Base-by-base conservation (phyloP, 2,888 invertebrate genomes). In the Phanerotoma sp. region DNA sequence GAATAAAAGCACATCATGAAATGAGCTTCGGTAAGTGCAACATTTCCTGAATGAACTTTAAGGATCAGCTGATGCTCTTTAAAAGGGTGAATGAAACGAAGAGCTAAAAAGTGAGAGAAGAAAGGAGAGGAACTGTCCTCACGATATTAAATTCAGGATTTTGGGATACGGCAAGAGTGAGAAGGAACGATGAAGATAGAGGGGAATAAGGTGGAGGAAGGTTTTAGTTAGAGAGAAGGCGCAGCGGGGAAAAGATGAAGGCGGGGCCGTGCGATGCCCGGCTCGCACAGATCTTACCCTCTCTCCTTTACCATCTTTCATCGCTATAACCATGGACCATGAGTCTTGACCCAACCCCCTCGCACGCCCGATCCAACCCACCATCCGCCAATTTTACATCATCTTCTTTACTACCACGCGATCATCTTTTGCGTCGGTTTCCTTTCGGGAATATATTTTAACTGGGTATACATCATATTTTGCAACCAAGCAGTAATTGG, bases 171-270 rank as follows among this genome's bases (percentile, higher is more conserved):
- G 60, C 63, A 61, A 64, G 62, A 62, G 61, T 61, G 65, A 66
- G 63, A 58, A 63, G 65, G 64, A 55, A 56, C 64, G 60, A 64
- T 62, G 64, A 57, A 35, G 57, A 62, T 57, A 54, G 61, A 49
- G 37, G 54, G n/a, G 65, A 67, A 66, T 62, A 60, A 58, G 60
- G 55, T 61, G 61, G 61, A 58, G 62, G 63, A 63, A 64, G 64
- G 60, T 61, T 48, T 44, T 20, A 21, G 49, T 48, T 66, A 62
- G 62, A 62, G 66, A 63, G 64, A 68, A 65, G 65, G 68, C 71
- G 71, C 72, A 72, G 74, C 73, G 73, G 74, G 68, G 73, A 73
- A 64, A 68, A 64, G 56, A 61, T 62, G 66, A 62, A 63, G 67
- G 57, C 58, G 70, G 70, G 71, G 72, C 68, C 69, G 69, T 53